A percentile compares a stretch with the other conserved stretches of the same genome.
Conservation (phyloP, 2,797 vertebrate genomes). For the Scomberomorus guttatus region DNA sequence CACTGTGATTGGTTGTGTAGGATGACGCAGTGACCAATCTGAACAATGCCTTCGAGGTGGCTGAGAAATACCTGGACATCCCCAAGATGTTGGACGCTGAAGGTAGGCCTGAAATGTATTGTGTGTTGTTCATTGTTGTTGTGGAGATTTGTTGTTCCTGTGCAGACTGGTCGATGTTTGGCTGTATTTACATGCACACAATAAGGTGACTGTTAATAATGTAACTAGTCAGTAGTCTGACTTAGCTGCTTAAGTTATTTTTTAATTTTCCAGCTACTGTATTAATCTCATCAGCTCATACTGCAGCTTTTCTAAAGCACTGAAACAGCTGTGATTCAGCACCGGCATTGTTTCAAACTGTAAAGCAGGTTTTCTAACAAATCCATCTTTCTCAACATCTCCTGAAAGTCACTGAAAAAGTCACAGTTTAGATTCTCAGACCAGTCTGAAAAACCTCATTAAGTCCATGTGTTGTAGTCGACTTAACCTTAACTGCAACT, state of each 20-base stretch:
- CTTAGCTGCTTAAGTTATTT: neutral
- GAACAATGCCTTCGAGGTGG: slow-evolving; percentile 98
- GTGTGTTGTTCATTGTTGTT: neutral
- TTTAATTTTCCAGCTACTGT: neutral
- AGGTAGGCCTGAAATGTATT: slow-evolving; percentile 77
- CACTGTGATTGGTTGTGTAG: slow-evolving; percentile 72
- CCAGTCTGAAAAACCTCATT: neutral
- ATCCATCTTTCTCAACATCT: no score
- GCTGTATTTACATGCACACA: slow-evolving; percentile 7
- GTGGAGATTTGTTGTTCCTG: neutral
- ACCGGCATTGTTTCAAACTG: neutral
- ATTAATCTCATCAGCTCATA: neutral
- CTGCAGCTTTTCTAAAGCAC: neutral
- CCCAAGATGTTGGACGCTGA: slow-evolving; percentile 98
- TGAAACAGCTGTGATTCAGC: neutral
- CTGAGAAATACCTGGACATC: slow-evolving; percentile 96
- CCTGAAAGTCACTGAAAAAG: no score
- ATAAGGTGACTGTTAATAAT: neutral
- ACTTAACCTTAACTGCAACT: neutral
- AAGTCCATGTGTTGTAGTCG: no score
- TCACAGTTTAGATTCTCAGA: neutral
- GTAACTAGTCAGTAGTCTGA: neutral
- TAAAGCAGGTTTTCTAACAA: neutral
- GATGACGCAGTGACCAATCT: slow-evolving; percentile 95
- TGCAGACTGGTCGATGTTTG: no score